Base-by-base conservation (phyloP, 2,888 invertebrate species). In the Tetranychus piercei region DNA sequence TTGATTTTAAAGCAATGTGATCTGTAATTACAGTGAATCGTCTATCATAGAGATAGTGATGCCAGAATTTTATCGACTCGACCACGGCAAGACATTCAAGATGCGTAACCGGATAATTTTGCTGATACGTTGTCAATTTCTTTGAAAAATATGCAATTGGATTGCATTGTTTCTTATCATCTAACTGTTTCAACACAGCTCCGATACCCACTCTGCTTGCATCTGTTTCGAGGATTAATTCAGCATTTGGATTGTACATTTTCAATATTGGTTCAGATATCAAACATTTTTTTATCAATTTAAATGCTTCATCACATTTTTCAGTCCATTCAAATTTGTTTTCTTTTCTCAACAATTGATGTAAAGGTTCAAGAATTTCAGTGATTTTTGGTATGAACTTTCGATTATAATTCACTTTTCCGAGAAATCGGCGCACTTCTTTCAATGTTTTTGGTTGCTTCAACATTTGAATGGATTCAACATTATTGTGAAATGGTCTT, bases 161-260 rank as follows among this genome's bases (percentile, higher is more conserved):
- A 44, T 78, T 77, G 43, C 77, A 75, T 55, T 77, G 73, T 23
- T 75, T 77, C 74, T 75, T 67, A 6, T 78, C 76, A 76, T 77
- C 77, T 72, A 77, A 76, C 72, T 80, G 80, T 4, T 78, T 22
- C 34, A 79, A 73, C 15, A 79, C 77, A 67, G 75, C 76, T 8
- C 79, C 79, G 66, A 76, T 65, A 11, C 76, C 79, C 20, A 77
- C 67, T 72, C 77, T 79, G 77, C 78, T 78, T 8, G 79, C 79
- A 77, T 80, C 79, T 6, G 78, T 77, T 23, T 67, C 23, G 0
- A 76, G 7, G 15, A 73, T 18, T 20, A 22, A 66, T 34, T 45
- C 9, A 66, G 65, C 20, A 1, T 72, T 71, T 18, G 70, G 67
- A 43, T 77, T 71, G 44, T 69, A 76, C 22, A 74, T 74, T 15